Conservation (phyloP, 2,797 vertebrate species). For the Gymnothorax reevesii region DNA sequence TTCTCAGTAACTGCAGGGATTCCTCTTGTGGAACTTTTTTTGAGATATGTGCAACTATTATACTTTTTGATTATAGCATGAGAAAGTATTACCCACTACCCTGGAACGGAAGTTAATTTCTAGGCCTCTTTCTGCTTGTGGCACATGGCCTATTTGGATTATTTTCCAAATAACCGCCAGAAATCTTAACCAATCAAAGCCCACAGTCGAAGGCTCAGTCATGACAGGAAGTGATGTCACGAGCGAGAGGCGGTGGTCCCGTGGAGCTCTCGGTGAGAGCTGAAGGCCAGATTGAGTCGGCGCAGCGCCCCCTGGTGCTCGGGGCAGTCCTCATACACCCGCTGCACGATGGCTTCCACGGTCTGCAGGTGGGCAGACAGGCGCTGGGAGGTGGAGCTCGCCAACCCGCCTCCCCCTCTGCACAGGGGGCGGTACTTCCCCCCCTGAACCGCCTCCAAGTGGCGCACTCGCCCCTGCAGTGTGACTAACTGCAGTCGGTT, state of each 20-base stretch:
- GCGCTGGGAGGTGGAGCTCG: conserved; percentile 55
- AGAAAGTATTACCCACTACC: no score
- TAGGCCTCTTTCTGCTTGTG: no score
- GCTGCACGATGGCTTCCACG: conserved; percentile 61
- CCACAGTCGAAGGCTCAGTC: no score
- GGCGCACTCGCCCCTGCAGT: conserved; percentile 76
- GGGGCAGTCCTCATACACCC: conserved; percentile 71
- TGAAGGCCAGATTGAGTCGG: conserved; percentile 59
- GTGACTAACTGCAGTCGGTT: conserved; percentile 74
- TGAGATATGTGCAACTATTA: no score
- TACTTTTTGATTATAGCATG: no score
- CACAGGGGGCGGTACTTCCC: conserved; percentile 70
- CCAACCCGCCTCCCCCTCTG: conserved; percentile 45
- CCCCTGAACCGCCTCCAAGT: conserved; percentile 71
- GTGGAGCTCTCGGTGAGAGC: conserved; percentile 32
- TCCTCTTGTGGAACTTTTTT: no score
- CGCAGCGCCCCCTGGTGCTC: conserved; percentile 70
- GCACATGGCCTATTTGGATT: no score
- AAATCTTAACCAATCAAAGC: not conserved
- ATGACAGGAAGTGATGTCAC: no score
- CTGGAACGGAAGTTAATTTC: no score
- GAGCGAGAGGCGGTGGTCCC: not conserved
- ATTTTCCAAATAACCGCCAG: not conserved
- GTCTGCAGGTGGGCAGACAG: conserved; percentile 58
- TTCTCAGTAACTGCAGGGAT: no score